A percentile compares a stretch with the other conserved stretches of the same genome.
phyloP scores from a whole-genome alignment of 2,797 vertebrate species.

The Cygnus olor region DNA sequence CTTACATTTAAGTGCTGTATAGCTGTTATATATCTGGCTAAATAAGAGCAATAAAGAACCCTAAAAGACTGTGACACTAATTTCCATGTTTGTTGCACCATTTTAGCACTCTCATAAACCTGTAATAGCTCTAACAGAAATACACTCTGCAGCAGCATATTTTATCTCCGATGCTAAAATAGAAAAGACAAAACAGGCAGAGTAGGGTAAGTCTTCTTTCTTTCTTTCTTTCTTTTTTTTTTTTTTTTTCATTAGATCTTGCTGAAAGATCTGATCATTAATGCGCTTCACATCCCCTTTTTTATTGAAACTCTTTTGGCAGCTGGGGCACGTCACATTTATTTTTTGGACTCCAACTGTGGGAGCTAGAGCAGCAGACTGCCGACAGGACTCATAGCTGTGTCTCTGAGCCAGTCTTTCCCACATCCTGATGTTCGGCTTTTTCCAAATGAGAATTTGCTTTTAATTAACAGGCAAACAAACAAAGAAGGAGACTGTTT shows the following conservation, averaged over 20 bases:
- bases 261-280: constrained; percentile 24
- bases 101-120: constrained; percentile 75
- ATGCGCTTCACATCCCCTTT: neutral
- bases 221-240: neutral
- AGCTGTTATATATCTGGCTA: constrained; percentile 60
- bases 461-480: constrained; percentile 56
- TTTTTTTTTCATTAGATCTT: neutral
- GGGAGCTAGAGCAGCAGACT: constrained; percentile 29
- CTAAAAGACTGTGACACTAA: constrained; percentile 50
- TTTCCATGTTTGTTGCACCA: constrained; percentile 63
- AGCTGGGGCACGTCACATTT: constrained; percentile 3
- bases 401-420: constrained; percentile 26
- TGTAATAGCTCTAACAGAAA: constrained; percentile 72
- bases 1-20: constrained; percentile 47
- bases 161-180: constrained; percentile 65
- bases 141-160: constrained; percentile 49
- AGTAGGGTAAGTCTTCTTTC: neutral
- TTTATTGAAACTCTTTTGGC: constrained; percentile 19
- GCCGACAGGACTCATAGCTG: neutral
- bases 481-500: constrained; percentile 47
- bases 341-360: constrained; percentile 20
- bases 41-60: constrained; percentile 62
- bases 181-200: constrained; percentile 26
- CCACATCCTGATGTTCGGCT: neutral
- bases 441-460: constrained; percentile 53